Evolutionary conservation across 2,888 invertebrate genomes (phyloP).

Genomic region (Dryocosmus kuriphilus): DNA sequence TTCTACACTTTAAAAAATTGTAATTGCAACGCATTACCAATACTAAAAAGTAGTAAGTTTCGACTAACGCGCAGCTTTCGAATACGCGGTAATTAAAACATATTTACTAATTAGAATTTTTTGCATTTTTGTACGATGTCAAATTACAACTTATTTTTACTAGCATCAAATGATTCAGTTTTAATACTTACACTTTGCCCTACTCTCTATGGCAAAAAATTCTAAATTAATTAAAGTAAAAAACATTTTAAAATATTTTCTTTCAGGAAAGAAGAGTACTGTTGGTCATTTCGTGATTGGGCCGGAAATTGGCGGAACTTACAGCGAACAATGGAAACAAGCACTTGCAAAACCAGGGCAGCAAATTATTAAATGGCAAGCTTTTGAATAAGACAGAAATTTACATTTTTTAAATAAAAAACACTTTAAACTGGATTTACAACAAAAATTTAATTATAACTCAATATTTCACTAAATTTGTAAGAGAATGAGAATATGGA

Average conservation of each 20-base stretch:
- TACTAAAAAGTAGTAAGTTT: too few species aligned
- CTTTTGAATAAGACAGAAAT: conserved; percentile 67
- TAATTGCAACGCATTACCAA: too few species aligned
- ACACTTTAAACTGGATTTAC: not conserved
- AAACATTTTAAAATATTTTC: conserved; percentile 16
- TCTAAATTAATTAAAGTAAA: not conserved
- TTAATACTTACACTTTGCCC: too few species aligned
- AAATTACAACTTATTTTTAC: too few species aligned
- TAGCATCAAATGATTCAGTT: too few species aligned
- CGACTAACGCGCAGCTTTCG: too few species aligned
- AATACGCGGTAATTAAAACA: too few species aligned
- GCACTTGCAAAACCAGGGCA: conserved; percentile 77
- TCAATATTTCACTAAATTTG: not conserved
- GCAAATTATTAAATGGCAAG: conserved; percentile 72
- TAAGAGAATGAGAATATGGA: not conserved
- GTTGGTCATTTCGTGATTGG: conserved; percentile 84
- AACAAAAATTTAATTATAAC: too few species aligned
- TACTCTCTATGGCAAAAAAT: too few species aligned
- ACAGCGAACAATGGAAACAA: conserved; percentile 82
- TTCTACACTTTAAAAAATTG: too few species aligned
- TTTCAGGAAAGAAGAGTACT: conserved; percentile 82
- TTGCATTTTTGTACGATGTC: too few species aligned
- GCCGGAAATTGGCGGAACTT: conserved; percentile 79
- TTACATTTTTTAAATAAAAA: not conserved
- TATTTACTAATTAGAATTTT: too few species aligned